phyloP scores from a whole-genome alignment of 2,113 vertebrate species.

The Salvelinus sp. region DNA sequence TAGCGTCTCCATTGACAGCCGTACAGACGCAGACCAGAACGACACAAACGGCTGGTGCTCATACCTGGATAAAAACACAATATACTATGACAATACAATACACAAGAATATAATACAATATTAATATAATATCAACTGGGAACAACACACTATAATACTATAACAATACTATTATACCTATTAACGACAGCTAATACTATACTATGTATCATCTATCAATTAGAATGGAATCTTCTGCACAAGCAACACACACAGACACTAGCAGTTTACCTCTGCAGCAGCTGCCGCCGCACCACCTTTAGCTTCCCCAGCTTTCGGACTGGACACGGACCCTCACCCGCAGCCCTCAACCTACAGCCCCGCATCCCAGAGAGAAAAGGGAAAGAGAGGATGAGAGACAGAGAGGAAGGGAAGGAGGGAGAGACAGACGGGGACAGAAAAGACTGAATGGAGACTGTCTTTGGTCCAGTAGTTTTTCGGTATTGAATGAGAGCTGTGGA shows the following conservation, averaged over 20 bases:
- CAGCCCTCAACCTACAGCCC: neutral
- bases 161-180: too few species aligned
- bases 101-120: too few species aligned
- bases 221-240: too few species aligned
- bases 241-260: too few species aligned
- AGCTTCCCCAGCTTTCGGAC: slow-evolving; percentile 80
- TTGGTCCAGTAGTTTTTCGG: neutral
- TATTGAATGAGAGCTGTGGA: neutral
- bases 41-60: slow-evolving; percentile 84
- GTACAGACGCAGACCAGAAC: slow-evolving; percentile 83
- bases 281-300: slow-evolving; percentile 79
- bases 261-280: slow-evolving; percentile 77
- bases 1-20: slow-evolving; percentile 87
- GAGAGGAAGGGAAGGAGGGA: neutral
- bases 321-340: slow-evolving; percentile 62
- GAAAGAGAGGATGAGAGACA: neutral
- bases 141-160: too few species aligned
- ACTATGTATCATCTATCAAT: too few species aligned
- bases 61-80: slow-evolving; percentile 59
- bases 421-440: neutral
- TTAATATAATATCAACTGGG: too few species aligned
- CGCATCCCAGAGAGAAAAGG: neutral
- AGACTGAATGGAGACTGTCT: neutral
- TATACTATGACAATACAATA: too few species aligned
- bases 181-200: too few species aligned